Conservation (phyloP, 1,140 invertebrate species). For the Bombus balteatus region DNA sequence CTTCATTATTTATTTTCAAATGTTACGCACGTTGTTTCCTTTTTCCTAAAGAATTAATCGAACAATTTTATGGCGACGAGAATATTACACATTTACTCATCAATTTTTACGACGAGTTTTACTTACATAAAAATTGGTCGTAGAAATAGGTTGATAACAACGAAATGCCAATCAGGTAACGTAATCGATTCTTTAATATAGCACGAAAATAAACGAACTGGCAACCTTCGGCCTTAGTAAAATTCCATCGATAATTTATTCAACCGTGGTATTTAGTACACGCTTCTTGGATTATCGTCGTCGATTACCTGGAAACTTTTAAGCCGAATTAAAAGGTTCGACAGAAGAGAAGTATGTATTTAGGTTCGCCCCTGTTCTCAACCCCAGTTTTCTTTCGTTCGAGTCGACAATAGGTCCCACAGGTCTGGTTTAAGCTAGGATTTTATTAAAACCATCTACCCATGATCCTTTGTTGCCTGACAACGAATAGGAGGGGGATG, state of each 20-base stretch:
- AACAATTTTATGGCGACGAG: not conserved
- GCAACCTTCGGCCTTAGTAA: not conserved
- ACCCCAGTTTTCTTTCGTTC: not conserved
- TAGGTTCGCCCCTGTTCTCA: not conserved
- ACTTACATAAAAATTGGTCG: too few relatives aligned
- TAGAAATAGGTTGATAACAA: not conserved
- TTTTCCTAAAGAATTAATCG: not conserved
- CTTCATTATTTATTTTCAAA: not conserved
- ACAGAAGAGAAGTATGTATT: not conserved
- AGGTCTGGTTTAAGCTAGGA: not conserved
- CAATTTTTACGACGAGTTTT: not conserved
- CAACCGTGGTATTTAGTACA: conserved; percentile 3
- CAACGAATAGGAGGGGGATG: conserved; percentile 1
- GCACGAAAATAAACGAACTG: conserved; percentile 29
- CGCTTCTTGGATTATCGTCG: not conserved
- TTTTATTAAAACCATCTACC: conserved; percentile 27
- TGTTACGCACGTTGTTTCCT: not conserved
- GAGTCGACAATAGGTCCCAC: not conserved
- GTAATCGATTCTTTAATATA: not conserved
- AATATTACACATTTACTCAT: not conserved
- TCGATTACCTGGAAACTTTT: not conserved
- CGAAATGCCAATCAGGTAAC: not conserved
- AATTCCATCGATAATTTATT: conserved; percentile 32
- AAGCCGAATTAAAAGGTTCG: not conserved
- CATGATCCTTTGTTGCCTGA: not conserved